Evolutionary conservation across 2,113 vertebrate genomes (phyloP), one percentile per base, ranked within the genome.

Genomic region (Trematomus loennbergii): DNA sequence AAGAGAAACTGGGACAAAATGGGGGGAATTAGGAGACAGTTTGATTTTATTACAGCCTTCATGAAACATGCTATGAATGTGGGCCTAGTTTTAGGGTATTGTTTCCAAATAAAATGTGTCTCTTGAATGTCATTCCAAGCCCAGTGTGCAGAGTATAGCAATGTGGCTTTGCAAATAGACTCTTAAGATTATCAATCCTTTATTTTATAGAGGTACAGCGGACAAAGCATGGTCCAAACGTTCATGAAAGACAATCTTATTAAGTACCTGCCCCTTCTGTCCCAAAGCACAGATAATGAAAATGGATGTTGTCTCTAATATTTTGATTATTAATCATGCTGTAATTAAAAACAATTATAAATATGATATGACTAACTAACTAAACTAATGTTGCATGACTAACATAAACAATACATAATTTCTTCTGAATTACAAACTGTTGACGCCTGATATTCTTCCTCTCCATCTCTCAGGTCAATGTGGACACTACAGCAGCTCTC

Each of bases 401-500:
- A 12, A n/a, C 69, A 36, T 40, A 46, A 48, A 11, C 15, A 8
- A 62, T 79, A 36, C 12, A 46, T 79, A 72, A 57, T 78, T 55
- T 72, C 20, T 79, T 64, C 53, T 50, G 36, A 13, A 18, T 53
- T 29, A 25, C 9, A 5, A 29, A 29, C n/a, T 63, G 75, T 59
- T 4, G 60, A 36, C 17, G 25, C 16, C 22, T 7, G 49, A 3
- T 15, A 9, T 17, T 71, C 17, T 63, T 17, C 86, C 48, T 67
- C 61, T 72, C 46, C 64, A 17, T 78, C 66, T 76, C 55, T 82
- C 83, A 94, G 93, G 93, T 93, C 84, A 80, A 82, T 87, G 91
- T 89, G 89, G 88, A 75, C 58, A 66, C 74, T 60, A 66, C 54
- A 84, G 82, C 79, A 57, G 72, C 81, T 88, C 80, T 87, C 78